Evolutionary conservation across 2,113 vertebrate genomes (phyloP).

Genomic region (Spermophilus dauricus): DNA sequence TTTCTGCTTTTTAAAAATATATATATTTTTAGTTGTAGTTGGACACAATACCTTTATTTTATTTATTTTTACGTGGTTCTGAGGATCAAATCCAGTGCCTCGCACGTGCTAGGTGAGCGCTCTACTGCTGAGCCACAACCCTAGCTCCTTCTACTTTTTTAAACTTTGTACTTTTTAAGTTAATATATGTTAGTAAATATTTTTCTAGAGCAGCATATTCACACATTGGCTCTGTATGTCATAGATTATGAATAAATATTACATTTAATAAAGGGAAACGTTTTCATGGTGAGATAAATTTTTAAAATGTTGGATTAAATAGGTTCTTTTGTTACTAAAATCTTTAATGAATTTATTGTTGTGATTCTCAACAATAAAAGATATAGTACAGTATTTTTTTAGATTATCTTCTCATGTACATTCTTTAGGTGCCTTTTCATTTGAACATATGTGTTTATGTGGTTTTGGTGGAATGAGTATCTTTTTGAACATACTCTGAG

Average conservation of each 20-base stretch:
- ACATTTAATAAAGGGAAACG: not conserved
- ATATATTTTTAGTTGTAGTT: no score
- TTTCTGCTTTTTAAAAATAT: not conserved
- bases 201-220: not conserved
- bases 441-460: not conserved
- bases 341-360: not conserved
- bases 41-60: no score
- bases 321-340: not conserved
- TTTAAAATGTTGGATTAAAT: conserved; percentile 14
- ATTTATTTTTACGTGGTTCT: no score
- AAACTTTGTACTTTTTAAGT: not conserved
- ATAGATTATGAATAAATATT: not conserved
- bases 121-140: no score
- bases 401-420: not conserved
- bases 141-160: no score
- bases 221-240: not conserved
- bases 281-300: conserved; percentile 21
- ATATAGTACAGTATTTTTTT: not conserved
- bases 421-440: not conserved
- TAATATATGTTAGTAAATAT: not conserved
- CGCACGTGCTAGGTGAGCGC: no score
- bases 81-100: no score
- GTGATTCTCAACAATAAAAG: not conserved
- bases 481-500: not conserved
- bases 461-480: not conserved